phyloP scores from a whole-genome alignment of 2,113 vertebrate genomes.

The Scolopax mira region DNA sequence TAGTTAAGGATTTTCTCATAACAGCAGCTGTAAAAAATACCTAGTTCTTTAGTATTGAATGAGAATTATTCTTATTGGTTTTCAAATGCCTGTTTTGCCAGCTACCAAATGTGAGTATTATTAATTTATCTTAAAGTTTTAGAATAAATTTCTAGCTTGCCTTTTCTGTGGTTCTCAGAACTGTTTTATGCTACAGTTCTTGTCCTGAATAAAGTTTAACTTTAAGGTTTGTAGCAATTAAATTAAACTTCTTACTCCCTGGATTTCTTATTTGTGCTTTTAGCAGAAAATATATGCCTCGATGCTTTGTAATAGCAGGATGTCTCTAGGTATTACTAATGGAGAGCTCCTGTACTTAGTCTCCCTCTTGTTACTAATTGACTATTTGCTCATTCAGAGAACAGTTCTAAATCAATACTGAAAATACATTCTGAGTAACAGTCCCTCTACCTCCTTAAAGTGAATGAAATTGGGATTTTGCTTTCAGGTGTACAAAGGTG shows the following conservation, averaged over 20 bases:
- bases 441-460: neutral
- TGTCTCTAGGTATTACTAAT: neutral
- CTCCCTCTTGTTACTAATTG: neutral
- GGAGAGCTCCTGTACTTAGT: neutral
- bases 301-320: neutral
- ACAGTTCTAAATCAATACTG: neutral
- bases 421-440: neutral
- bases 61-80: neutral
- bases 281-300: neutral
- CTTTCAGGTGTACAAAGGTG: neutral
- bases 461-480: neutral
- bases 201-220: neutral
- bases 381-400: neutral
- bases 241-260: neutral
- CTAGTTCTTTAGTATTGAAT: neutral
- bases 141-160: neutral
- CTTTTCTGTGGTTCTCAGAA: neutral
- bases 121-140: neutral
- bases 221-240: neutral
- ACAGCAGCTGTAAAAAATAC: neutral
- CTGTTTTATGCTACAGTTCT: neutral
- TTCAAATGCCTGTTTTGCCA: neutral
- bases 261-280: neutral
- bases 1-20: neutral
- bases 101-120: neutral